Conservation (phyloP, 2,113 vertebrate genomes). For the Ahaetulla prasina region DNA sequence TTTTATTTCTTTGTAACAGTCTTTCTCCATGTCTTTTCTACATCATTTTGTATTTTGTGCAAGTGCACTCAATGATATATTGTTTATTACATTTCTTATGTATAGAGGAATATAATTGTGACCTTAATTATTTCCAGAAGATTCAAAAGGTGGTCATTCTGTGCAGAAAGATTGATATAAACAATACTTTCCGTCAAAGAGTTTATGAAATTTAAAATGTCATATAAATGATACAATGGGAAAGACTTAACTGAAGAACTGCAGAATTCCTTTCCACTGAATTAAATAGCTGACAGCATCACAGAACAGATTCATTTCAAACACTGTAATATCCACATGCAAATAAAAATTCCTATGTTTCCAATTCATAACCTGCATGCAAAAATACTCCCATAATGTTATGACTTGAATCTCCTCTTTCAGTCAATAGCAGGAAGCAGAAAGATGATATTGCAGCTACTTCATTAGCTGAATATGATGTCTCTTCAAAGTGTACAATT, state of each 20-base stretch:
- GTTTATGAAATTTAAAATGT: background rate
- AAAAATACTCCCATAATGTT: background rate
- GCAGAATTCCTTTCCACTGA: background rate
- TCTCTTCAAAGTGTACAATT: background rate
- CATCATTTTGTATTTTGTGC: background rate
- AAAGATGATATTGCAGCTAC: background rate
- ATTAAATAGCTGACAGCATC: background rate
- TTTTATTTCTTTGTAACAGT: conserved; percentile 21
- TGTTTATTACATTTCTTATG: conserved; percentile 16
- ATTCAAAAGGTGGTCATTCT: background rate
- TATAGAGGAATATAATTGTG: background rate
- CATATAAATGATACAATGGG: background rate
- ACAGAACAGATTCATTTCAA: background rate
- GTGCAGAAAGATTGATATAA: background rate
- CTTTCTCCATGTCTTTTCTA: background rate
- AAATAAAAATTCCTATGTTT: background rate
- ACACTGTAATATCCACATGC: background rate
- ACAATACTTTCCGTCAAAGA: background rate
- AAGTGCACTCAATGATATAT: background rate
- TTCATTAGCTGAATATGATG: background rate
- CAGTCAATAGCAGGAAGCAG: background rate
- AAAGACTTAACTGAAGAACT: background rate
- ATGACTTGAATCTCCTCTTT: background rate
- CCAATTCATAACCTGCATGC: background rate
- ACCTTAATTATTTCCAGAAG: conserved; percentile 2